Conservation (phyloP, 2,113 vertebrate genomes). For the Hippocampus comes region DNA sequence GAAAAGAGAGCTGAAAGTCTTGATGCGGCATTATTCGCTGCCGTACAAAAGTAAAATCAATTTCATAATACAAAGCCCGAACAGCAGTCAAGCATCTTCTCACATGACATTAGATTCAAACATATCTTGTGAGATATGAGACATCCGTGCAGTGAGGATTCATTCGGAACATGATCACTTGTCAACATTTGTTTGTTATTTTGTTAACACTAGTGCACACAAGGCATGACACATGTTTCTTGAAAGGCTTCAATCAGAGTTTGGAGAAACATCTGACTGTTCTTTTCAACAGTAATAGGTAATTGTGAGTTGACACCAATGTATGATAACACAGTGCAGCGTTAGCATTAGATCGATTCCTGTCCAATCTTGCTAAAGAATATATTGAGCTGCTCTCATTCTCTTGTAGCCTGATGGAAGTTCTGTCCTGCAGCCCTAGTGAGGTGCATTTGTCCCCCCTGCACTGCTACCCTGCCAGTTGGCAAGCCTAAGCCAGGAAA, state of each 20-base stretch:
- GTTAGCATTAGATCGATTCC: not conserved
- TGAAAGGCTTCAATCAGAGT: not conserved
- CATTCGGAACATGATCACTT: no score
- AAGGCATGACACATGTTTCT: not conserved
- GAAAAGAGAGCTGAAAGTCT: no score
- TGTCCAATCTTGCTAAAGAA: conserved; percentile 11
- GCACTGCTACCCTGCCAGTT: conserved; percentile 85
- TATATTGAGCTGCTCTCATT: conserved; percentile 9
- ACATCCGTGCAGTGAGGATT: no score
- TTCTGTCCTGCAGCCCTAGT: conserved; percentile 65
- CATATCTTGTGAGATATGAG: no score
- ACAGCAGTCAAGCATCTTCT: no score
- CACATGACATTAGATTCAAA: no score
- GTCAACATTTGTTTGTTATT: no score
- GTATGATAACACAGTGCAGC: not conserved
- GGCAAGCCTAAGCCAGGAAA: conserved; percentile 91
- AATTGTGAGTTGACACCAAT: not conserved
- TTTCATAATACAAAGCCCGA: no score
- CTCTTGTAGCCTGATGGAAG: conserved; percentile 52
- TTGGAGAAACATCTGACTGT: not conserved
- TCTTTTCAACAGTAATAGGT: not conserved
- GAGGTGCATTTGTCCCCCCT: conserved; percentile 73
- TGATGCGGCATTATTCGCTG: no score
- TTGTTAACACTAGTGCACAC: not conserved
- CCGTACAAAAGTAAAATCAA: no score